A percentile compares a stretch with the other conserved stretches of the same genome.
Evolutionary conservation across 2,888 invertebrate genomes (phyloP).

Genomic region (Platypus cylindrus): DNA sequence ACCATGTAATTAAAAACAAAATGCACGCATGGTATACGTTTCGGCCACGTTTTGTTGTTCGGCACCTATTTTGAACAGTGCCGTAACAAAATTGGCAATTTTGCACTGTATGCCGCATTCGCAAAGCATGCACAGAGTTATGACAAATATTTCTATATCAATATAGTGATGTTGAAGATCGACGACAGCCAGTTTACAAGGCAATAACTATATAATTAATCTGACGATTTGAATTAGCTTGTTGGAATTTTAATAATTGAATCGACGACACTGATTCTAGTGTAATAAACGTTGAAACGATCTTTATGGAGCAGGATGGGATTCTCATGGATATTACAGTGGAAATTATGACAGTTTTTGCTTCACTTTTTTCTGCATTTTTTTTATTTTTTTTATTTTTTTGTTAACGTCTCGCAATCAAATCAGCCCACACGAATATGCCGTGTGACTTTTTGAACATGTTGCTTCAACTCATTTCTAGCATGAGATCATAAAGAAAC

Average conservation of each 20-base stretch:
- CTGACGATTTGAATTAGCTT: no score
- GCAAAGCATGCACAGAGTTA: no score
- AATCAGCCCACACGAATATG: conserved; percentile 12
- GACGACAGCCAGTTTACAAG: no score
- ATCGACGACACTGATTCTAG: no score
- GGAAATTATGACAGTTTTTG: conserved; percentile 15
- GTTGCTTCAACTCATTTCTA: no score
- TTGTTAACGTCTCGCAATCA: conserved; percentile 7
- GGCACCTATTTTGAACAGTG: conserved; percentile 14
- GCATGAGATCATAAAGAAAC: no score
- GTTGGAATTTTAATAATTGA: no score
- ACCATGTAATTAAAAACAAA: conserved; percentile 35
- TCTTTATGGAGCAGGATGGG: conserved; percentile 13
- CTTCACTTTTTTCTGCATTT: conserved; percentile 11
- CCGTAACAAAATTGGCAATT: no score
- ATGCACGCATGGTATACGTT: conserved; percentile 29
- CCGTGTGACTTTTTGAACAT: conserved; percentile 9
- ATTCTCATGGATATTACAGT: conserved; percentile 17
- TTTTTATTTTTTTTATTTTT: conserved; percentile 10
- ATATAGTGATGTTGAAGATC: no score
- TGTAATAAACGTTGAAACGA: conserved; percentile 9
- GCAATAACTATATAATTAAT: no score
- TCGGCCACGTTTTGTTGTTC: conserved; percentile 14
- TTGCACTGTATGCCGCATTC: no score
- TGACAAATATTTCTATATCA: no score